Conservation (phyloP, 2,888 invertebrate genomes). For the Aporophyla lueneburgensis region DNA sequence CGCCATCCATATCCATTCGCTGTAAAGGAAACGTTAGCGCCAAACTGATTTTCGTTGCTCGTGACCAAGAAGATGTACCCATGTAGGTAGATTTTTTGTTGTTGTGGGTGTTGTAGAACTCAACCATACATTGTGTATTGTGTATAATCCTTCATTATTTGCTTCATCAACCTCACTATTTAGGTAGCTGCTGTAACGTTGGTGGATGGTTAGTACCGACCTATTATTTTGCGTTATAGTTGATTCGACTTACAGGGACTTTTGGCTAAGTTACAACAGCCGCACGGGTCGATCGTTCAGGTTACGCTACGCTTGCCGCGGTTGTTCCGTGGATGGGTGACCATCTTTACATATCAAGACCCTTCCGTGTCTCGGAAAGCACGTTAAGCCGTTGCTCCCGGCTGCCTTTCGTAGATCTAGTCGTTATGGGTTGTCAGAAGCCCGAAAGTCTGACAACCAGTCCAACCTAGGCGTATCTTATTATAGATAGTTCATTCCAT, state of each 20-base stretch:
- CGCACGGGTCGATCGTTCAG: too few relatives aligned
- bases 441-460: too few relatives aligned
- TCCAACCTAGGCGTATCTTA: too few relatives aligned
- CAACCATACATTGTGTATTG: background rate
- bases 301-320: too few relatives aligned
- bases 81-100: background rate
- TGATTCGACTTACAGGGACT: background rate
- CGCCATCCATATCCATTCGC: conserved; percentile 91
- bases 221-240: background rate
- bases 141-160: background rate
- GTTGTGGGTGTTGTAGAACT: background rate
- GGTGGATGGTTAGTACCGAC: background rate
- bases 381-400: too few relatives aligned
- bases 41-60: background rate
- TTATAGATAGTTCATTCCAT: too few relatives aligned
- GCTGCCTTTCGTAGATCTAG: too few relatives aligned
- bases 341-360: too few relatives aligned
- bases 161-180: background rate
- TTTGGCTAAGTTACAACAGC: too few relatives aligned
- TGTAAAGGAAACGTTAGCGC: conserved; percentile 58
- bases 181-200: background rate
- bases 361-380: too few relatives aligned
- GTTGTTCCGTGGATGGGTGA: too few relatives aligned
- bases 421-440: too few relatives aligned
- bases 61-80: background rate